Evolutionary conservation across 2,797 vertebrate genomes (phyloP), one percentile per base, ranked within the genome.

Genomic region (Epinephelus awoara): DNA sequence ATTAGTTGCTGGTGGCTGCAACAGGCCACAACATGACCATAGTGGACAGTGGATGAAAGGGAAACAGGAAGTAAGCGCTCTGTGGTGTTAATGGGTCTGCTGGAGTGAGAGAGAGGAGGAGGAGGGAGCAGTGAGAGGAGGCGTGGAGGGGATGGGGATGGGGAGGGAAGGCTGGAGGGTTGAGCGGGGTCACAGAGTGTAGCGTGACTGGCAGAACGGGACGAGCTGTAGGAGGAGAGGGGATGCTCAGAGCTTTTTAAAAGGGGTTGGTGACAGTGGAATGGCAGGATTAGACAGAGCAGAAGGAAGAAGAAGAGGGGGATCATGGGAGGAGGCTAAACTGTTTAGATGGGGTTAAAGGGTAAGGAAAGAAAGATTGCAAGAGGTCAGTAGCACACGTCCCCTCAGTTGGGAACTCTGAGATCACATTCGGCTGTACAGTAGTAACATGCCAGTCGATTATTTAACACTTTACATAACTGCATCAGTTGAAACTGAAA

Each of bases 1-100:
- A 93, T 93, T 86, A 87, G 77, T 71, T 75, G 73, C 90, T 88
- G 27, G 61, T 88, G 78, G 88, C 88, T 85, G 80, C 59, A 88
- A 66, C 42, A 69, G 87, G 75, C 81, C 77, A 71, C 66, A 66
- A 54, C 65, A 65, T 75, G 85, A 77, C 79, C 77, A 75, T 61
- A 70, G 77, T 84, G 72, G 75, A 79, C 67, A 59, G 4, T 61
- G 59, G 59, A 73, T 69, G 34, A 65, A 61, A 42, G 58, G 65
- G 56, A 67, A 76, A 65, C 27, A 75, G 34, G 40, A 79, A 63
- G 76, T 51, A 46, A 67, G 67, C 40, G 72, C 52, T 70, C 49
- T 61, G 67, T 66, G 55, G 76, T 67, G 56, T 85, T 80, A 72
- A 83, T 77, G 72, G 56, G 44, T 72, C 54, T 75, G 56, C 55